phyloP scores from a whole-genome alignment of 92 coral and sea anemone genomes.

The Micromussa lordhowensis region DNA sequence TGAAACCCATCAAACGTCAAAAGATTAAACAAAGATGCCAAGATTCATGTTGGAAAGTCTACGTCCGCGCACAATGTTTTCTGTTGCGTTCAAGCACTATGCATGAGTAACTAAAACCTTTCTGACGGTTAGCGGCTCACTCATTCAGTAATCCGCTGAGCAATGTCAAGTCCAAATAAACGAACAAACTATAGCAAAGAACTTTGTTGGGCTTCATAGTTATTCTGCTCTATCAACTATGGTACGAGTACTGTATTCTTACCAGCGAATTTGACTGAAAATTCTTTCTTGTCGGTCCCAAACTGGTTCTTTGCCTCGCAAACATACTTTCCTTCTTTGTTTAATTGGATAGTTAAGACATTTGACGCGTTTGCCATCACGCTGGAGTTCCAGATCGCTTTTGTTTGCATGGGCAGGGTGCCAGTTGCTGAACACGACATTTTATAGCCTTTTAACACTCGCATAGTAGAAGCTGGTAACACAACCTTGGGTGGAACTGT shows the following conservation, averaged over 20 bases:
- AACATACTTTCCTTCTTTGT: conserved; percentile 8
- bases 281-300: conserved; percentile 1
- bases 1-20: too few relatives aligned
- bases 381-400: neutral
- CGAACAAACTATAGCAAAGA: neutral
- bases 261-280: conserved; percentile 9
- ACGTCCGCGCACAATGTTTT: too few relatives aligned
- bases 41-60: too few relatives aligned
- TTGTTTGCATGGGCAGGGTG: neutral
- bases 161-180: too few relatives aligned
- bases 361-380: neutral
- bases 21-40: too few relatives aligned
- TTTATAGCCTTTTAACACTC: neutral
- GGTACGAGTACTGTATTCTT: neutral
- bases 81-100: too few relatives aligned
- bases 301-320: conserved; percentile 19
- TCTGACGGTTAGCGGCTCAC: too few relatives aligned
- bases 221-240: too few relatives aligned
- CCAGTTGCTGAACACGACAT: conserved; percentile 2
- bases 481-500: conserved; percentile 3
- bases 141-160: too few relatives aligned
- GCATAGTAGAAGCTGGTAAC: neutral
- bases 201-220: too few relatives aligned
- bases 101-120: too few relatives aligned
- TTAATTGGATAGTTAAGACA: neutral